Evolutionary conservation across 1,140 invertebrate genomes (phyloP).

Genomic region (Nephila pilipes): DNA sequence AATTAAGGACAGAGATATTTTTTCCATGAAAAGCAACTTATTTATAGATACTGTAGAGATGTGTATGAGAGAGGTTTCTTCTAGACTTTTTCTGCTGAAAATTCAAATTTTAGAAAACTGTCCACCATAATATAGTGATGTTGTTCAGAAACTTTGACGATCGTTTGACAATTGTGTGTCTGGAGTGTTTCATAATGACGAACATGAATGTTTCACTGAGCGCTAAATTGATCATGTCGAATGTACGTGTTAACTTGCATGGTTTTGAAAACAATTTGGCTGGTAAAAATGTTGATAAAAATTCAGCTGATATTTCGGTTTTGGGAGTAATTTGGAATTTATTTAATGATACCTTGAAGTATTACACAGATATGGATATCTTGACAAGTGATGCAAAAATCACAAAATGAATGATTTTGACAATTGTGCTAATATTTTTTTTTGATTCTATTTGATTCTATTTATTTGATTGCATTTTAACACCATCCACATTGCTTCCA

Average conservation of each 20-base stretch:
- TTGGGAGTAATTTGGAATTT: conserved; percentile 19
- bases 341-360: conserved; percentile 38
- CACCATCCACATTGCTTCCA: too few species aligned
- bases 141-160: neutral
- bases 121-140: neutral
- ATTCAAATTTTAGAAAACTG: conserved; percentile 32
- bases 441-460: conserved; percentile 35
- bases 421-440: neutral
- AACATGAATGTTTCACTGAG: conserved; percentile 14
- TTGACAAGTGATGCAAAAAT: conserved; percentile 14
- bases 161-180: neutral
- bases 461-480: conserved; percentile 29
- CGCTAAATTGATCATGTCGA: neutral
- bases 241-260: conserved; percentile 9
- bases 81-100: conserved; percentile 11
- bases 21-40: neutral
- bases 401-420: conserved; percentile 9
- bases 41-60: conserved; percentile 38
- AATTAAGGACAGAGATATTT: too few species aligned
- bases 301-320: neutral
- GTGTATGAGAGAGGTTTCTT: neutral
- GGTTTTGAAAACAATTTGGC: conserved; percentile 37
- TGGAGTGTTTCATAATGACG: neutral
- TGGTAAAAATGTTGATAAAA: conserved; percentile 35
- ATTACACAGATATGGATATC: neutral